A percentile compares a stretch with the other conserved stretches of the same genome.
These are phyloP conservation scores for Argyresthia goedartella DNA, from an alignment of 2,888 invertebrate genomes.

Conservation along the genomic window DNA sequence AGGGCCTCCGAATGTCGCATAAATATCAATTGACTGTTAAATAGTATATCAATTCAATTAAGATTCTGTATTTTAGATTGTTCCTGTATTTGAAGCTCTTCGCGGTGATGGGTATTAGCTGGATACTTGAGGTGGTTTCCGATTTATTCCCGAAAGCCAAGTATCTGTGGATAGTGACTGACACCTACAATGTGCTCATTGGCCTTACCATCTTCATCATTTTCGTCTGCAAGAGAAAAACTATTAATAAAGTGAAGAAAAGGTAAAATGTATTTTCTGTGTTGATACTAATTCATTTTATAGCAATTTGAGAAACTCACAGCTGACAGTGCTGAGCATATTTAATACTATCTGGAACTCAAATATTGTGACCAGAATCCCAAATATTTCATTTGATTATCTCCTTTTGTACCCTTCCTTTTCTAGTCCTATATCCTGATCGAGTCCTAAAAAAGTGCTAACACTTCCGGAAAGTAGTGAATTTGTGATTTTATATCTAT, in stretches of 20 bases:
- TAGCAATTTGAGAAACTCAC: no score
- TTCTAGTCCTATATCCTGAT: no score
- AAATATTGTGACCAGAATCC: no score
- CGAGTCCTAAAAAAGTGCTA: not conserved
- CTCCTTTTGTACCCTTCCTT: no score
- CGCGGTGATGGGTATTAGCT: conserved; percentile 81
- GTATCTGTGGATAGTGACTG: conserved; percentile 72
- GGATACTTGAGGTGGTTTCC: conserved; percentile 80
- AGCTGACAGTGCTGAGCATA: no score
- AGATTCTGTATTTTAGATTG: conserved; percentile 59
- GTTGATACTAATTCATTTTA: not conserved
- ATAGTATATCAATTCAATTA: no score
- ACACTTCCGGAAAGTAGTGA: not conserved
- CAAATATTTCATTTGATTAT: no score
- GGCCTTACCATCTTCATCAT: conserved; percentile 80
- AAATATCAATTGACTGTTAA: no score
- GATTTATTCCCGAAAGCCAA: conserved; percentile 61
- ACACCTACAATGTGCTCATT: conserved; percentile 76
- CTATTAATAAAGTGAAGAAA: conserved; percentile 71
- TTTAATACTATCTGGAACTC: no score
- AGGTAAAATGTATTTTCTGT: conserved; percentile 39
- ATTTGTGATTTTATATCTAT: not conserved
- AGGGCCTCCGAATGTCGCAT: no score
- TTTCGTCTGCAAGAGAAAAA: conserved; percentile 80
- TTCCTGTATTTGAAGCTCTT: conserved; percentile 78